These are phyloP conservation scores for Drosophila mercatorum DNA, from an alignment of 2,888 invertebrate genomes.

Conservation along the genomic window DNA sequence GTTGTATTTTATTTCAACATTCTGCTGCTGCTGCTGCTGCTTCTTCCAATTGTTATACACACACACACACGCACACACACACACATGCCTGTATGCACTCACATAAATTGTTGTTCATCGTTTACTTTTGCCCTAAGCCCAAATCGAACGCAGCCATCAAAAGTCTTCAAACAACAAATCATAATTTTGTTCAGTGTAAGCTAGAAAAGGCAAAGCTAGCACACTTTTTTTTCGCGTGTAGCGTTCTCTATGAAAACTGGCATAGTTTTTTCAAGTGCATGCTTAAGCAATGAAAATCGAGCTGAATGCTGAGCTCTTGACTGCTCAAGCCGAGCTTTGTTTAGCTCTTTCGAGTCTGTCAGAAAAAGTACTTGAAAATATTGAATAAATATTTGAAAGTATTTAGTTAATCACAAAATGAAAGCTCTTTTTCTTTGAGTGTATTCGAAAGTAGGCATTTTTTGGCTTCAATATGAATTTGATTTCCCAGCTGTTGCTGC, in stretches of 20 bases:
- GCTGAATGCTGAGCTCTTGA: background rate
- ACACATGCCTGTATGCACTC: conserved; percentile 5
- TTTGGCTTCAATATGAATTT: too few species aligned
- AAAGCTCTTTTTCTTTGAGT: too few species aligned
- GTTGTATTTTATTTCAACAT: conserved; percentile 55
- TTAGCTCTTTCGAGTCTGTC: too few species aligned
- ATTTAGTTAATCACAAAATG: too few species aligned
- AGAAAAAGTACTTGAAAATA: too few species aligned
- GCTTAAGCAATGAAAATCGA: background rate
- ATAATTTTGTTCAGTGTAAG: background rate
- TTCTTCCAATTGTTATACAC: conserved; percentile 32
- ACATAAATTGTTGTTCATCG: conserved; percentile 17
- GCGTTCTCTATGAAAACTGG: too few species aligned
- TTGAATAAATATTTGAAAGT: background rate
- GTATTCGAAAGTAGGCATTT: too few species aligned
- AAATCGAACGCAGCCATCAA: conserved; percentile 11
- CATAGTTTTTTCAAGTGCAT: background rate
- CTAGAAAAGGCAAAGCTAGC: background rate
- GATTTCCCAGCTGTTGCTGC: too few species aligned
- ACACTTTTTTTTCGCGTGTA: too few species aligned
- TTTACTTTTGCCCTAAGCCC: conserved; percentile 3
- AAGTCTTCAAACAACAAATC: background rate
- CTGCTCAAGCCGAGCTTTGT: background rate
- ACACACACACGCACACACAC: conserved; percentile 10
- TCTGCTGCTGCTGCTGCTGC: conserved; percentile 21